Evolutionary conservation across 2,888 invertebrate species (phyloP).

Genomic region (Orthosia incerta): DNA sequence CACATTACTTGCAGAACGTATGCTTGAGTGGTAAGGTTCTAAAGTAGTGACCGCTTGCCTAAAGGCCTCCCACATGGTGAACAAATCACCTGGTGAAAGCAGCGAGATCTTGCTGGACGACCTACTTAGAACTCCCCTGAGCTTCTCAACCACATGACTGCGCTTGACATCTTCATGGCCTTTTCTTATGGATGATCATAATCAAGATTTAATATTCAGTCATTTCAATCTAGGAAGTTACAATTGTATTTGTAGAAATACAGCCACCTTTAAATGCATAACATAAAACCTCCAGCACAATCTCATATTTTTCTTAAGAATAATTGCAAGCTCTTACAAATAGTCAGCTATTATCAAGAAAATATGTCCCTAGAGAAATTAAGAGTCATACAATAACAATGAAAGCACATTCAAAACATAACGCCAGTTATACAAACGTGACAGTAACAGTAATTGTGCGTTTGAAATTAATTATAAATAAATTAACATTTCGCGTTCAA

Average conservation of each 20-base stretch:
- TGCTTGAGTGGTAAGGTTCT: background rate
- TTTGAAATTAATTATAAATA: slow-evolving; percentile 49
- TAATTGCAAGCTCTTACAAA: background rate
- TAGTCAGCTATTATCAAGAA: background rate
- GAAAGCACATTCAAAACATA: slow-evolving; percentile 26
- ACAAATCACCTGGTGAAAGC: background rate
- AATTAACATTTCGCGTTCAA: slow-evolving; percentile 32
- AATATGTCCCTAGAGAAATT: slow-evolving; percentile 45
- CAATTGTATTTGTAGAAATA: background rate
- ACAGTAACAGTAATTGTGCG: slow-evolving; percentile 45
- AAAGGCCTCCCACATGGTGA: background rate
- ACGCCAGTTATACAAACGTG: slow-evolving; percentile 38
- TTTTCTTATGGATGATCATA: too few species aligned
- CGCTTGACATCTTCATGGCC: too few species aligned
- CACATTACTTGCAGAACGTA: too few species aligned
- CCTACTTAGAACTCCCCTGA: too few species aligned
- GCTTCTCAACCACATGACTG: too few species aligned
- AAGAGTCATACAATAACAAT: slow-evolving; percentile 34
- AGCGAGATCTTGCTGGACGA: too few species aligned
- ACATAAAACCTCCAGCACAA: background rate
- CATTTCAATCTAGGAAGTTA: background rate
- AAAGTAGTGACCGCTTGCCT: background rate
- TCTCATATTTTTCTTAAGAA: slow-evolving; percentile 4
- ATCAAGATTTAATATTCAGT: too few species aligned
- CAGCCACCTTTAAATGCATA: background rate